A percentile compares a stretch with the other conserved stretches of the same genome.
phyloP scores from a whole-genome alignment of 2,888 invertebrate species.

The Acleris emargana region DNA sequence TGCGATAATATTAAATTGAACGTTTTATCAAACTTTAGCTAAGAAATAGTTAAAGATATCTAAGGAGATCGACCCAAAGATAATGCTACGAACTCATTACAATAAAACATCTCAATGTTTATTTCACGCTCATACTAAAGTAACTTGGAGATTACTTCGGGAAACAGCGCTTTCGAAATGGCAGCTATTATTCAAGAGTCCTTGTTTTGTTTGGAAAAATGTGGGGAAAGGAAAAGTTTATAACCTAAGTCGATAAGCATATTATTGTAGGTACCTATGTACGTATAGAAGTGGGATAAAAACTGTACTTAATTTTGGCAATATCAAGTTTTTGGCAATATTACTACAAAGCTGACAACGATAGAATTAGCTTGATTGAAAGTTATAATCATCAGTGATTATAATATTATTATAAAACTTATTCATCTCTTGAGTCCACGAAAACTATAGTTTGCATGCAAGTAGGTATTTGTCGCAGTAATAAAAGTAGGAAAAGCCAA shows the following conservation, averaged over 20 bases:
- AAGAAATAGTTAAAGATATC: slow-evolving; percentile 1
- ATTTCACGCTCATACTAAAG: slow-evolving; percentile 62
- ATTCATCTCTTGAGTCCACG: too few species aligned
- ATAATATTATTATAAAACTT: too few species aligned
- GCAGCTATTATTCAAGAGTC: slow-evolving; percentile 56
- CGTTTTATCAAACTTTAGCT: too few species aligned
- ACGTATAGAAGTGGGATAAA: background rate
- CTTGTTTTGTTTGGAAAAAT: slow-evolving; percentile 39
- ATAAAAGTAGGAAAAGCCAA: too few species aligned
- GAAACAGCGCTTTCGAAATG: slow-evolving; percentile 52
- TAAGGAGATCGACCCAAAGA: slow-evolving; percentile 1
- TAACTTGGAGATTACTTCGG: slow-evolving; percentile 62
- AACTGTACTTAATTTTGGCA: background rate
- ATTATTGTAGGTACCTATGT: background rate
- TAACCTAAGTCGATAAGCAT: background rate
- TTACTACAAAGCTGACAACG: too few species aligned
- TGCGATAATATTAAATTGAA: too few species aligned
- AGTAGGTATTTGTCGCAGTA: too few species aligned
- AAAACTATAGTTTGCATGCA: too few species aligned
- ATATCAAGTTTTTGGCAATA: too few species aligned
- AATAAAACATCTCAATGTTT: slow-evolving; percentile 55
- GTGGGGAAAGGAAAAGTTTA: slow-evolving; percentile 7
- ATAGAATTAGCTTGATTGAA: too few species aligned
- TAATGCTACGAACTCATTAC: slow-evolving; percentile 31
- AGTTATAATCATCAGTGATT: too few species aligned